phyloP scores from a whole-genome alignment of 2,113 vertebrate species.

The Tyto alba region DNA sequence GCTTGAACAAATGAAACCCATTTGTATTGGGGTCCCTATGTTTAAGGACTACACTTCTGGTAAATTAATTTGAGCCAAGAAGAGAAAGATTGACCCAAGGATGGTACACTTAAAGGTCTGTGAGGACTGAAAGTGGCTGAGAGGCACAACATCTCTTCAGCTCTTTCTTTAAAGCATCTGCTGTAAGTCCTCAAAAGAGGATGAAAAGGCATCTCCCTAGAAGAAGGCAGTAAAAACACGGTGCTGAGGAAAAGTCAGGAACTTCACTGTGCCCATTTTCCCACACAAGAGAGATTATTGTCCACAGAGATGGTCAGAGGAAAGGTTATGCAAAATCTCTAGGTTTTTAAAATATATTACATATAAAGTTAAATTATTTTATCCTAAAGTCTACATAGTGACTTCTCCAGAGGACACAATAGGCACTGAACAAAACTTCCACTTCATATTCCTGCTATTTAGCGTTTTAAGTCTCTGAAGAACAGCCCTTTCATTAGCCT shows the following conservation, averaged over 20 bases:
- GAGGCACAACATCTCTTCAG: background rate
- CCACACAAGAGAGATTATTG: background rate
- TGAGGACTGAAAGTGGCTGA: background rate
- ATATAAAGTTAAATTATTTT: background rate
- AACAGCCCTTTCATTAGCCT: background rate
- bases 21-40: background rate
- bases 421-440: background rate
- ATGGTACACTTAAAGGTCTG: background rate
- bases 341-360: background rate
- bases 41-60: background rate
- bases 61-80: background rate
- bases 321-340: background rate
- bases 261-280: background rate
- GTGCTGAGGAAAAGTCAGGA: background rate
- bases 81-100: background rate
- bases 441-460: background rate
- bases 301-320: background rate
- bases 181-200: background rate
- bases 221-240: background rate
- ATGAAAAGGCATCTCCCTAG: background rate
- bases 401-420: background rate
- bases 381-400: background rate
- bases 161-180: background rate
- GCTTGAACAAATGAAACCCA: background rate
- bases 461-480: background rate